Percentiles rank a stretch among this genome's conserved stretches.
Conservation (phyloP, 2,888 invertebrate species). For the Matsumyia berberina region DNA sequence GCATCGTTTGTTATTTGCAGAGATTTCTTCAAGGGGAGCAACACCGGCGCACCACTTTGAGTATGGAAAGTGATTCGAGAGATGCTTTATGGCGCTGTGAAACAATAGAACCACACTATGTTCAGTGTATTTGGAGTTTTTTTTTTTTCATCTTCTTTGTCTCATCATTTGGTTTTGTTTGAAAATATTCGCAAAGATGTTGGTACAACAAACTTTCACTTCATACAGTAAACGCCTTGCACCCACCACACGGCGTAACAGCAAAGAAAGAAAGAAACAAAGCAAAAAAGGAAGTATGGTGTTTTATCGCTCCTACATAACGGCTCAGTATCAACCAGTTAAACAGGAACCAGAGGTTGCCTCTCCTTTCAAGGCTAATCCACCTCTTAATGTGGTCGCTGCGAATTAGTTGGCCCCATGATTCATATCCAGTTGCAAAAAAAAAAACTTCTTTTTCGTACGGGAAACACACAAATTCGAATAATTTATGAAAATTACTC, state of each 20-base stretch:
- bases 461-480: constrained; percentile 18
- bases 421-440: constrained; percentile 32
- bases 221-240: constrained; percentile 50
- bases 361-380: constrained; percentile 71
- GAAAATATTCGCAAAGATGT: constrained; percentile 24
- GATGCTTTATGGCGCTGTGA: constrained; percentile 45
- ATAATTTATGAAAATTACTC: constrained; percentile 35
- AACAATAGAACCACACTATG: constrained; percentile 48
- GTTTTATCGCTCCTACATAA: constrained; percentile 48
- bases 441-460: background rate
- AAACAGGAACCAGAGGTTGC: constrained; percentile 59
- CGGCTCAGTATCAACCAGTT: constrained; percentile 54
- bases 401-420: constrained; percentile 13
- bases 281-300: constrained; percentile 44
- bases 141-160: background rate
- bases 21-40: constrained; percentile 19
- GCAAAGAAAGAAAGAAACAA: constrained; percentile 17
- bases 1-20: constrained; percentile 6
- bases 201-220: constrained; percentile 67
- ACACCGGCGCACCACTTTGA: constrained; percentile 16
- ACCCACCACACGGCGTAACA: constrained; percentile 33
- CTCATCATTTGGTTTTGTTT: background rate
- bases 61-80: constrained; percentile 58
- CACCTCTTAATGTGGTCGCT: constrained; percentile 44
- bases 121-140: constrained; percentile 3